These are phyloP conservation scores for Catocala nupta DNA, from an alignment of 2,888 invertebrate species.

Conservation along the genomic window DNA sequence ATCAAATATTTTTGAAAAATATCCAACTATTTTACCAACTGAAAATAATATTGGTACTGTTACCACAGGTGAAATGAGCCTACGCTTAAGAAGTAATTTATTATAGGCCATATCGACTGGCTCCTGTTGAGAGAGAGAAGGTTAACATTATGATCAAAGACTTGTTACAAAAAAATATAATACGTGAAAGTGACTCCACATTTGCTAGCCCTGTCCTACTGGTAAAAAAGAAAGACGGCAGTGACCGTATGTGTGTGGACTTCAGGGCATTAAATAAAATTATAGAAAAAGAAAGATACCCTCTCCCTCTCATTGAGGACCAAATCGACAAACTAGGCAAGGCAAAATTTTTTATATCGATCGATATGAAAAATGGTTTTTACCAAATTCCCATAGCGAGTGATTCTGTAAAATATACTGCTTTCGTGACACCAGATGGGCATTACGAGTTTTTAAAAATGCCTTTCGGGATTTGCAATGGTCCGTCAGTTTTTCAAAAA, in stretches of 20 bases:
- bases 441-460: constrained; percentile 42
- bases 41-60: constrained; percentile 3
- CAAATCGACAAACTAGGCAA: constrained; percentile 15
- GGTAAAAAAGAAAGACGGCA: constrained; percentile 8
- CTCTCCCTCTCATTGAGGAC: constrained; percentile 16
- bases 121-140: constrained; percentile 12
- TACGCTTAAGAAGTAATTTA: constrained; percentile 4
- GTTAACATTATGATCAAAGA: background rate
- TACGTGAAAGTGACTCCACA: constrained; percentile 1
- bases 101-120: constrained; percentile 11
- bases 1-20: background rate
- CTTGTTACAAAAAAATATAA: background rate
- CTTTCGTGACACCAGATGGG: constrained; percentile 38
- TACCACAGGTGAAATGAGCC: constrained; percentile 4
- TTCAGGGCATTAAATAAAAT: constrained; percentile 12
- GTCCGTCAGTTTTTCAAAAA: constrained; percentile 42
- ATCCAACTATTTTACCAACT: background rate
- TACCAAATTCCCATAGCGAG: constrained; percentile 6
- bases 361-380: constrained; percentile 24
- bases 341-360: constrained; percentile 12
- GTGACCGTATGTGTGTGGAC: constrained; percentile 7
- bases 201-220: constrained; percentile 2
- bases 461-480: constrained; percentile 47
- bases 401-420: constrained; percentile 37
- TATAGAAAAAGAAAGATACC: constrained; percentile 10